A percentile compares a stretch with the other conserved stretches of the same genome.
These are phyloP conservation scores for Muscicapa striata DNA, from an alignment of 2,797 vertebrate genomes.

Conservation along the genomic window DNA sequence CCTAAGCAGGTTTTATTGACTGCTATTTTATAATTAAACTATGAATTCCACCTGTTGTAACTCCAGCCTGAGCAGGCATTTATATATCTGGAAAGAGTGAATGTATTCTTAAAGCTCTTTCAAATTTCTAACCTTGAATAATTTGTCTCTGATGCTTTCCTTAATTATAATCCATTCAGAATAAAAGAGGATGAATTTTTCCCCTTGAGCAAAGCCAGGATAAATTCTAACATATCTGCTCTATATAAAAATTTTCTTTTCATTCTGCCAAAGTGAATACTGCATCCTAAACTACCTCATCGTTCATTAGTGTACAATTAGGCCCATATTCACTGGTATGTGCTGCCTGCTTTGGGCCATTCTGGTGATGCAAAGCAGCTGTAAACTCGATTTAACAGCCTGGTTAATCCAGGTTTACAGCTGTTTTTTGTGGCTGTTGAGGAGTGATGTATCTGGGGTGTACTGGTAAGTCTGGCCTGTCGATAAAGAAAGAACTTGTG, in stretches of 20 bases:
- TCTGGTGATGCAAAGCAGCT: constrained; percentile 55
- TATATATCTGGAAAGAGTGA: neutral
- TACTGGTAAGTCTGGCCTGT: neutral
- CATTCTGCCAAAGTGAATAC: constrained; percentile 41
- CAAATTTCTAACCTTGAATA: constrained; percentile 45
- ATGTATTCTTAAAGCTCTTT: constrained; percentile 11
- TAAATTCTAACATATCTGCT: constrained; percentile 44
- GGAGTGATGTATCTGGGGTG: neutral
- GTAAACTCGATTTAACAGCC: constrained; percentile 57
- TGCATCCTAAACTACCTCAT: constrained; percentile 43
- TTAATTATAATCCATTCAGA: constrained; percentile 57
- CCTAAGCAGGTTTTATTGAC: constrained; percentile 33
- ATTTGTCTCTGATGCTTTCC: constrained; percentile 46
- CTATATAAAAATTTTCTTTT: constrained; percentile 48
- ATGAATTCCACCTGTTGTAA: constrained; percentile 14
- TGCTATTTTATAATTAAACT: constrained; percentile 50
- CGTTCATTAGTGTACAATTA: constrained; percentile 63
- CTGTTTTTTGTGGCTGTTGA: constrained; percentile 15
- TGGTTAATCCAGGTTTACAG: constrained; percentile 54
- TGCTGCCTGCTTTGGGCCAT: constrained; percentile 36
- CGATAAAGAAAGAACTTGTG: neutral
- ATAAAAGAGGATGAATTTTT: constrained; percentile 48
- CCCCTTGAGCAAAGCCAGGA: constrained; percentile 20
- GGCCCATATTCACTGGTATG: neutral
- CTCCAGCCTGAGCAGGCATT: neutral